These are phyloP conservation scores for Latheticus oryzae DNA, from an alignment of 2,888 invertebrate species.

Conservation along the genomic window DNA sequence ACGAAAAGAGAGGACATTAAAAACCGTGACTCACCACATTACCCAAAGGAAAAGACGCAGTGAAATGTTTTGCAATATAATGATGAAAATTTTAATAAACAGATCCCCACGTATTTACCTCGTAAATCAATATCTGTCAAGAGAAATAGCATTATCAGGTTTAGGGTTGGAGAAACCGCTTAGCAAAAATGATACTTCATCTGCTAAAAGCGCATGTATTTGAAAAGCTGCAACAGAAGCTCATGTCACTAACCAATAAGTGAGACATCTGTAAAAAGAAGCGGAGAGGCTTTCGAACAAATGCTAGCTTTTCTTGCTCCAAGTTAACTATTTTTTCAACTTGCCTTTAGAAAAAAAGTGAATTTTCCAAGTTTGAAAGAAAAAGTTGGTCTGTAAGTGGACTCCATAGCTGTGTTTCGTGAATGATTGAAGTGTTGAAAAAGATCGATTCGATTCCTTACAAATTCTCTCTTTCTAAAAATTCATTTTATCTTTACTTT, in stretches of 20 bases:
- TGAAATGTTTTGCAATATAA: constrained; percentile 13
- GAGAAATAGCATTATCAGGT: constrained; percentile 3
- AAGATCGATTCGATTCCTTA: constrained; percentile 2
- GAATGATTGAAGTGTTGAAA: no score
- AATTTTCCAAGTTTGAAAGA: no score
- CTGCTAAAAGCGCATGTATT: constrained; percentile 1
- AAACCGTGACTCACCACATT: constrained; percentile 21
- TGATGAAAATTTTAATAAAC: constrained; percentile 23
- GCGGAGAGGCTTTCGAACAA: background rate
- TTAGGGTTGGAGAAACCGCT: constrained; percentile 7
- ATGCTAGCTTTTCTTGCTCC: background rate
- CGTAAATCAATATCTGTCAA: constrained; percentile 14
- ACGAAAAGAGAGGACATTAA: constrained; percentile 16
- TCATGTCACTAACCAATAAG: background rate
- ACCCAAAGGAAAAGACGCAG: background rate
- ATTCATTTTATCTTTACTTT: constrained; percentile 2
- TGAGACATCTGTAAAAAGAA: constrained; percentile 3
- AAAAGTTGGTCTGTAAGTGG: no score
- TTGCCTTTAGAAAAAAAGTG: constrained; percentile 5
- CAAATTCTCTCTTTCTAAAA: no score
- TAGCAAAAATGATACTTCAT: constrained; percentile 4
- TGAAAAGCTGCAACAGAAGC: background rate
- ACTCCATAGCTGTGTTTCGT: no score
- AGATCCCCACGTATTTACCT: background rate
- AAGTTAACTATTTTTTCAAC: constrained; percentile 5